A percentile compares a stretch with the other conserved stretches of the same genome.
Evolutionary conservation across 2,113 vertebrate genomes (phyloP).

Genomic region (Dromaius novaehollandiae): DNA sequence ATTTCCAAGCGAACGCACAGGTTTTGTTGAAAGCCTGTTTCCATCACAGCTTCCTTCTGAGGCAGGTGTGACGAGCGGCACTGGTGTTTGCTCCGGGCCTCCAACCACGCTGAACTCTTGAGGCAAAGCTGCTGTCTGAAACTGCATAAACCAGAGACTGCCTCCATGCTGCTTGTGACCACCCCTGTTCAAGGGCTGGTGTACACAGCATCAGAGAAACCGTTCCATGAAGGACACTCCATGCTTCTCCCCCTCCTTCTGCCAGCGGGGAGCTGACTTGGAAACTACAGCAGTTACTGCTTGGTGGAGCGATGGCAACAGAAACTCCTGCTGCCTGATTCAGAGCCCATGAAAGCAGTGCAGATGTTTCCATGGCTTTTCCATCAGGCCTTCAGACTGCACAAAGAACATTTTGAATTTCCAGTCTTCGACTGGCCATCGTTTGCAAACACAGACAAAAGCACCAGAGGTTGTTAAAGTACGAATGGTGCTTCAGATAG

Average conservation of each 20-base stretch:
- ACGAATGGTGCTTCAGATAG: accelerated
- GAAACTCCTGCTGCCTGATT: accelerated
- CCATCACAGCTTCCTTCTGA: not conserved
- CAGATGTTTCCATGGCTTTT: not conserved
- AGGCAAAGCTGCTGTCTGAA: not conserved
- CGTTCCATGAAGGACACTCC: not conserved
- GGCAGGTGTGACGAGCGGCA: not conserved
- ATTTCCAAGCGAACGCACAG: not conserved
- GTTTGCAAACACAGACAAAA: not conserved
- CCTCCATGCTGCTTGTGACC: not conserved
- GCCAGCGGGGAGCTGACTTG: not conserved
- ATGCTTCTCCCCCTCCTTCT: not conserved
- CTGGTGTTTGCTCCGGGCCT: not conserved
- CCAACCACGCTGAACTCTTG: not conserved
- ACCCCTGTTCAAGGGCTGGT: not conserved
- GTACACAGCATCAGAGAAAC: not conserved
- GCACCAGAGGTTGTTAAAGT: not conserved
- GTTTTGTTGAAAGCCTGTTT: not conserved
- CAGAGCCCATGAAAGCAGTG: not conserved
- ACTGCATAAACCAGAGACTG: not conserved
- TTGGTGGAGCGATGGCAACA: accelerated
- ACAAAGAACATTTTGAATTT: not conserved
- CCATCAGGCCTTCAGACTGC: not conserved
- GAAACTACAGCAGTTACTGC: not conserved
- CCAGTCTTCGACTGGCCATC: not conserved